Conservation (phyloP, 2,888 invertebrate genomes). For the Oligia latruncula region DNA sequence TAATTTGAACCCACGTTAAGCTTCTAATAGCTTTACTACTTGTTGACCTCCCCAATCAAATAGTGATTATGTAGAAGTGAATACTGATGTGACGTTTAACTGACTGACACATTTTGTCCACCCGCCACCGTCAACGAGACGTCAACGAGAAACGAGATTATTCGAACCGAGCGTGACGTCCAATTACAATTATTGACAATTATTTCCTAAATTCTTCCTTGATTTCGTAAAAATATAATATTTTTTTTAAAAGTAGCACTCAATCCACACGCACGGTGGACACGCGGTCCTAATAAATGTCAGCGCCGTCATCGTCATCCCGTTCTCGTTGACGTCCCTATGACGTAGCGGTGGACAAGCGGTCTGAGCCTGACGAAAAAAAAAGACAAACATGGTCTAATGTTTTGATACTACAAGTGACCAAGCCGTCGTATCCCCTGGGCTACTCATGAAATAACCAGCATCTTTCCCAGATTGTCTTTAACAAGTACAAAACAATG, state of each 20-base stretch:
- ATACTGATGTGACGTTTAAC: neutral
- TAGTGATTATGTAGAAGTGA: neutral
- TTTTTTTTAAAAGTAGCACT: too few species aligned
- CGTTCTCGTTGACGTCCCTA: neutral
- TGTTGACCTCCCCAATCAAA: constrained; percentile 25
- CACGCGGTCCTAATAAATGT: neutral
- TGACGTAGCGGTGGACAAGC: neutral
- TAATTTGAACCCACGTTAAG: constrained; percentile 43
- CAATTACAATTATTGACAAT: too few species aligned
- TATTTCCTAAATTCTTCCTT: too few species aligned
- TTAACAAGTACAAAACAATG: constrained; percentile 9
- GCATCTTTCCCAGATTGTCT: neutral
- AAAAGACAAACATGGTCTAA: too few species aligned
- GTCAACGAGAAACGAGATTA: neutral
- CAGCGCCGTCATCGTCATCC: neutral
- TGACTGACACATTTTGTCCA: neutral
- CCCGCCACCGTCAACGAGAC: neutral
- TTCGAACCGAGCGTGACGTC: neutral
- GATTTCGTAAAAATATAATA: too few species aligned
- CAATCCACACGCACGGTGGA: neutral
- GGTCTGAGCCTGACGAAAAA: neutral
- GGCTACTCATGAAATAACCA: neutral
- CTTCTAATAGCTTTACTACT: constrained; percentile 19
- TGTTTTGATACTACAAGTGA: neutral
- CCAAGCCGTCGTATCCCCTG: neutral